Evolutionary conservation across 2,113 vertebrate genomes (phyloP), one percentile per base, ranked within the genome.

Genomic region (Scopus umbretta): DNA sequence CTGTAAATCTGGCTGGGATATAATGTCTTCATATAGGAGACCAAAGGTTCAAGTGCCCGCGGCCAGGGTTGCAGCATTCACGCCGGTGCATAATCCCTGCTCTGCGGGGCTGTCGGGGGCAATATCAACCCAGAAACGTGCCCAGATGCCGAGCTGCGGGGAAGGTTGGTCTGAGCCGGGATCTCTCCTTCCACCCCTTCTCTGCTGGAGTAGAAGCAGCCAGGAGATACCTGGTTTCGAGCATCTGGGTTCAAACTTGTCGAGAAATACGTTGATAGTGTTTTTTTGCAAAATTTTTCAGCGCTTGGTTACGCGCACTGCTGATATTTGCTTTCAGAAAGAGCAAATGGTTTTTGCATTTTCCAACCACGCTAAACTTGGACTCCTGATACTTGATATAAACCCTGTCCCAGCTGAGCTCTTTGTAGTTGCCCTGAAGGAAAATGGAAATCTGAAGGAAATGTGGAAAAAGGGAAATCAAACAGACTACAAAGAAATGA

Each of bases 401-500:
- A 90, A 45, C 32, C 53, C 63, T 36, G 49, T 29, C 82, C 92
- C 83, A 36, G 42, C 15, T 3, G 2, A 88, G 83, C 68, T 88
- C 84, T 89, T 83, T 10, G 17, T 25, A 61, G 86, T 79, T 97
- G 90, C 91, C 96, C 96, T 83, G 86, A 56, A 88, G 75, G 88
- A 65, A 94, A 95, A 96, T 6, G 11, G 47, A 65, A 94, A 88
- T 62, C 50, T 32, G 75, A 58, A 87, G 92, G 53, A 59, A 88
- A 72, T 68, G 58, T 9, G 66, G 87, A 70, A 50, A 94, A 81
- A 68, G 49, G 52, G 88, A 89, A 97, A 94, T 62, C 90, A 93
- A 93, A 94, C 42, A 34, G 62, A 92, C 68, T 32, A 89, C 71
- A 62, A 52, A 91, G 92, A 78, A 72, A 71, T 0, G 4, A 80